Evolutionary conservation across 2,113 vertebrate species (phyloP).

Genomic region (Melanostigma gelatinosum): DNA sequence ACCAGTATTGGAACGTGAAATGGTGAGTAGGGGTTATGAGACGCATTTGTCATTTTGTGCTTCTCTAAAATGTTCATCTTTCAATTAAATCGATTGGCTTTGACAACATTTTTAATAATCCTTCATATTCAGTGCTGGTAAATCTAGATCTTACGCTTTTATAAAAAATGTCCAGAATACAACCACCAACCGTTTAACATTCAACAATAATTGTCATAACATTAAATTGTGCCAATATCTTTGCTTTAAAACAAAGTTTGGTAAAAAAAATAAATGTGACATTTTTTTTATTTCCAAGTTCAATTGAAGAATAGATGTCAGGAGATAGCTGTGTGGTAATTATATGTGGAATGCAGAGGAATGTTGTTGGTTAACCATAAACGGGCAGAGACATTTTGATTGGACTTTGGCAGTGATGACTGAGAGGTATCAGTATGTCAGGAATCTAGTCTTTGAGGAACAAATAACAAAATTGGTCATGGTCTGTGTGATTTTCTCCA

Average conservation of each 20-base stretch:
- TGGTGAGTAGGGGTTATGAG: slow-evolving; percentile 7
- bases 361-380: slow-evolving; percentile 56
- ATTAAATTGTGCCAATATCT: not conserved
- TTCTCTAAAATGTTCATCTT: not conserved
- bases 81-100: slow-evolving; percentile 12
- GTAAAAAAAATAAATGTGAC: slow-evolving; percentile 6
- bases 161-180: not conserved
- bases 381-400: slow-evolving; percentile 31
- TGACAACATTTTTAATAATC: not conserved
- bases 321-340: slow-evolving; percentile 23
- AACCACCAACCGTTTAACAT: not conserved
- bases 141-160: not conserved
- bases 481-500: slow-evolving; percentile 59
- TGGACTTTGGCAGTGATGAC: slow-evolving; percentile 43
- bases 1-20: slow-evolving; percentile 13
- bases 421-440: slow-evolving; percentile 64
- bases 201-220: not conserved
- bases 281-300: not conserved
- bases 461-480: slow-evolving; percentile 70
- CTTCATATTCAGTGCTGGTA: not conserved
- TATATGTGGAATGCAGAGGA: slow-evolving; percentile 22
- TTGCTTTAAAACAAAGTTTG: slow-evolving; percentile 6
- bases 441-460: slow-evolving; percentile 65
- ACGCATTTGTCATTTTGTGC: slow-evolving; percentile 18
- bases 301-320: slow-evolving; percentile 15